Base-by-base conservation (phyloP, 1,140 invertebrate genomes). In the Glossosoma conforme region DNA sequence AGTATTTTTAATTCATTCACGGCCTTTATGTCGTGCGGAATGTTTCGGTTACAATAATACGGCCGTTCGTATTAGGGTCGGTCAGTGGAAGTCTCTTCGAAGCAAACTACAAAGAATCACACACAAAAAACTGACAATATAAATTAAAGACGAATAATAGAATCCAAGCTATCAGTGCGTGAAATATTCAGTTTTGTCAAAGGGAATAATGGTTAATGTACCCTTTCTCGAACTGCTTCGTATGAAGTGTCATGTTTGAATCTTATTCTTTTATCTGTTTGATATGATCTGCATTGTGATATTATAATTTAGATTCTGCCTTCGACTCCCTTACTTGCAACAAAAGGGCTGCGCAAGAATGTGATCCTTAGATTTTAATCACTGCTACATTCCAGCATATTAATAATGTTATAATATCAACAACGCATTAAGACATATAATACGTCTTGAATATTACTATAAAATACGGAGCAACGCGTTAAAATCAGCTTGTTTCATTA, bases 181-280 rank as follows among this genome's bases (percentile, higher is more conserved):
- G 54, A 56, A 56, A 56, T 56, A 56, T 56, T 56, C 51, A 50
- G 46, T 45, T 56, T 50, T 51, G 53, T 56, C 43, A 56, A 48
- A 35, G 32, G 48, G 54, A 33, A 24, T 37, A 48, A 24, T 24
- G 41, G 17, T 9, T 52, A 42, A 49, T 49, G 45, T 50, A 44
- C 48, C 54, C 44, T 37, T 35, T 40, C 28, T 36, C 10, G 17
- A 53, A 38, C 19, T 28, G 15, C 15, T 32, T 24, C 48, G 18
- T 20, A 40, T 41, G 44, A 56, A 52, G 47, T 56, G 54, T 46
- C 54, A 50, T 50, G 46, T 52, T 56, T 36, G 54, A 43, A 44
- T 33, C 40, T 54, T 44, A 55, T 47, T 45, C 54, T 44, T 47
- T 56, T 56, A 50, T 56, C 54, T 56, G 25, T 47, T 35, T 43